Conservation (phyloP, 2,888 invertebrate genomes). For the Aporophyla nigra region DNA sequence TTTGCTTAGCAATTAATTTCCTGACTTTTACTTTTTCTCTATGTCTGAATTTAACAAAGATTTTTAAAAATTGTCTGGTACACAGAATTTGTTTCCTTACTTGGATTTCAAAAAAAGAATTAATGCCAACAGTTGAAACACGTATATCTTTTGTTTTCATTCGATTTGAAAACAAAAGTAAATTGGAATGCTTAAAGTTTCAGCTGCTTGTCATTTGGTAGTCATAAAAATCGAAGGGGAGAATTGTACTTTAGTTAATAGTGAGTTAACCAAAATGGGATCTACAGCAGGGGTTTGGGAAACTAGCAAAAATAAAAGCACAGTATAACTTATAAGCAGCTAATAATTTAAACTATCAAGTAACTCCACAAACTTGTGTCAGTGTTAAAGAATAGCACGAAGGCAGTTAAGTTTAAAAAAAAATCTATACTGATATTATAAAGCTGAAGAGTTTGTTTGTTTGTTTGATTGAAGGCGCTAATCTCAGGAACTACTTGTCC, state of each 20-base stretch:
- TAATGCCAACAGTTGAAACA: not conserved
- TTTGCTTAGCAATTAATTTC: not conserved
- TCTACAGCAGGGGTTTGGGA: not conserved
- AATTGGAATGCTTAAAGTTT: conserved; percentile 36
- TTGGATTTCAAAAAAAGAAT: conserved; percentile 10
- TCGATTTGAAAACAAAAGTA: conserved; percentile 28
- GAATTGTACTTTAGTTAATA: not conserved
- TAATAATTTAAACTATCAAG: too few relatives aligned
- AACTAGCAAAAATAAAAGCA: not conserved
- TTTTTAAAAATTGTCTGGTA: not conserved
- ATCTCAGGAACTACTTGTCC: too few relatives aligned
- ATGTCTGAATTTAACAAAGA: too few relatives aligned
- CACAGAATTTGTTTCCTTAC: not conserved
- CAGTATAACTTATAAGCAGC: not conserved
- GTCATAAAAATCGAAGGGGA: conserved; percentile 42
- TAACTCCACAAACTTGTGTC: too few relatives aligned
- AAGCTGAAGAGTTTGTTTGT: too few relatives aligned
- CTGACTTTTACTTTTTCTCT: not conserved
- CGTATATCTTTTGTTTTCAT: conserved; percentile 25
- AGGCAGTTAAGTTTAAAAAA: too few relatives aligned
- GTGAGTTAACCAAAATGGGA: not conserved
- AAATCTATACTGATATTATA: too few relatives aligned
- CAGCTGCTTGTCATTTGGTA: conserved; percentile 50
- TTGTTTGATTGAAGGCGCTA: too few relatives aligned
- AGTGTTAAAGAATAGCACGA: too few relatives aligned